Conservation (phyloP, 2,797 vertebrate species). For the Hemibagrus guttatus region DNA sequence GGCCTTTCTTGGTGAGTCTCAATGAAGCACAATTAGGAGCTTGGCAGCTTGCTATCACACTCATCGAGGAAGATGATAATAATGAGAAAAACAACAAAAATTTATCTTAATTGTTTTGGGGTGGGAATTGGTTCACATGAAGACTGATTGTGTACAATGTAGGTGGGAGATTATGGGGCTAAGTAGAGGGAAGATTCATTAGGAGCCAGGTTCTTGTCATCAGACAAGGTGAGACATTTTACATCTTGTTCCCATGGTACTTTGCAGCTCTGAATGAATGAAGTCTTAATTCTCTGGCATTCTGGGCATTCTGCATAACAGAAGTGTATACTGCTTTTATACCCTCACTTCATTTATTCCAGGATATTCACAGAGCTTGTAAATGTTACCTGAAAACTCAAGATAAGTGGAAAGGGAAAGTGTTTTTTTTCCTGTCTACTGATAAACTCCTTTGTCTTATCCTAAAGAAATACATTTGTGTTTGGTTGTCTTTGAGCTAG, state of each 20-base stretch:
- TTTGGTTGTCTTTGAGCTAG: slow-evolving; percentile 45
- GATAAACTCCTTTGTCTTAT: slow-evolving; percentile 50
- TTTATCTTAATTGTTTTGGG: slow-evolving; percentile 42
- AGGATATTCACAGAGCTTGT: neutral
- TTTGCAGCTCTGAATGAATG: slow-evolving; percentile 11
- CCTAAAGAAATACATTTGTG: slow-evolving; percentile 57
- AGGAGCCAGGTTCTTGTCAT: slow-evolving; percentile 31
- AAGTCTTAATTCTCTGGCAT: neutral
- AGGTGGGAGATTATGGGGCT: slow-evolving; percentile 22
- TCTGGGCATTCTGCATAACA: neutral
- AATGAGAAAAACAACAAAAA: slow-evolving; percentile 18
- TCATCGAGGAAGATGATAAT: slow-evolving; percentile 26
- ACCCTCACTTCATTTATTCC: no score
- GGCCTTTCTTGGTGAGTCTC: slow-evolving; percentile 38
- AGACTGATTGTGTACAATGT: slow-evolving; percentile 19
- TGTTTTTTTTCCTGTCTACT: slow-evolving; percentile 13
- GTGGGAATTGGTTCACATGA: slow-evolving; percentile 23
- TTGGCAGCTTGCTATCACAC: slow-evolving; percentile 37
- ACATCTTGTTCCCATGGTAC: slow-evolving; percentile 13
- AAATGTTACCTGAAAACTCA: slow-evolving; percentile 51
- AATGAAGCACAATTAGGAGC: slow-evolving; percentile 42
- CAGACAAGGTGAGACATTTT: neutral
- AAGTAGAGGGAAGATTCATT: slow-evolving; percentile 24
- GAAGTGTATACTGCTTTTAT: neutral
- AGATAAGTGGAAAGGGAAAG: slow-evolving; percentile 35